phyloP scores from a whole-genome alignment of 2,797 vertebrate species.

The Protonibea diacanthus region DNA sequence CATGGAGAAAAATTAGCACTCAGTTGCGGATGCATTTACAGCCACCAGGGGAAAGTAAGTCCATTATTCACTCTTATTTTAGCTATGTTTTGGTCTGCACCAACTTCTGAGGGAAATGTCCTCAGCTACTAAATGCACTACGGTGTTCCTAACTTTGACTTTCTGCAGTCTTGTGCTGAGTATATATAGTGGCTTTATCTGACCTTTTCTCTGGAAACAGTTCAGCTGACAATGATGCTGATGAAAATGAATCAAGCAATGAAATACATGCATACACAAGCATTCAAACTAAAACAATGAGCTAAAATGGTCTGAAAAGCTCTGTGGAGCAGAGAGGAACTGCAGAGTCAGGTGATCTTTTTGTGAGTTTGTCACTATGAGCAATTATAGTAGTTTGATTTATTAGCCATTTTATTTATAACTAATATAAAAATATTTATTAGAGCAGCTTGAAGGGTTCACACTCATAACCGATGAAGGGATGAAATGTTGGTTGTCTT shows the following conservation, averaged over 20 bases:
- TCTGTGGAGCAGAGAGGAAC: neutral
- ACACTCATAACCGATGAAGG: neutral
- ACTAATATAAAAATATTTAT: slow-evolving; percentile 8
- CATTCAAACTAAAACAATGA: neutral
- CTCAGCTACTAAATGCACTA: neutral
- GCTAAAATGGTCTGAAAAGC: neutral
- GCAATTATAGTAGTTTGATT: too few species aligned
- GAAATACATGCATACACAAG: neutral
- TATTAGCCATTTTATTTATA: neutral
- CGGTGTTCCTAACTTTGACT: neutral
- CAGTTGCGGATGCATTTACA: neutral
- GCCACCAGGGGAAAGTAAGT: neutral
- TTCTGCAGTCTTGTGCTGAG: neutral
- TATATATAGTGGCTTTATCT: too few species aligned
- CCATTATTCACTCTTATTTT: neutral
- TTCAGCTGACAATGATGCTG: neutral
- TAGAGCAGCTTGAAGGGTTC: neutral
- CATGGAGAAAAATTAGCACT: neutral
- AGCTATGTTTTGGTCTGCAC: neutral
- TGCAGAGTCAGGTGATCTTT: neutral
- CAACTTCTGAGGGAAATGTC: neutral
- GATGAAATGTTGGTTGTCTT: slow-evolving; percentile 16
- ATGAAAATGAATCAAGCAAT: neutral
- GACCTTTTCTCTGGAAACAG: slow-evolving; percentile 1
- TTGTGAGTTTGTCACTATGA: neutral